phyloP scores from a whole-genome alignment of 2,888 invertebrate genomes.

The Chydorus sphaericus region DNA sequence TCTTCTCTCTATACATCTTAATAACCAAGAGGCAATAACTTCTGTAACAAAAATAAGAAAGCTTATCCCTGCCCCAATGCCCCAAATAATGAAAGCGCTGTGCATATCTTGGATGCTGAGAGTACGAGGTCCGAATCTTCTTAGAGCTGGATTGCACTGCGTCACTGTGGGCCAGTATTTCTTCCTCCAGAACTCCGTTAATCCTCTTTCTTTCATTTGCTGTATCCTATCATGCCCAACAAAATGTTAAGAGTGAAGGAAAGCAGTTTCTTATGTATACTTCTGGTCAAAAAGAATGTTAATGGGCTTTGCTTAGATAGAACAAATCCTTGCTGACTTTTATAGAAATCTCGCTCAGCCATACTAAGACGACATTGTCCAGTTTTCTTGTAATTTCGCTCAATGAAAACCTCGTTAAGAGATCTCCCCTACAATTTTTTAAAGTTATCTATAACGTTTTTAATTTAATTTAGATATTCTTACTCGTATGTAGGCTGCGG shows the following conservation, averaged over 20 bases:
- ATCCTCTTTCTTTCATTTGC: conserved; percentile 6
- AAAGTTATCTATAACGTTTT: not conserved
- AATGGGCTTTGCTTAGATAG: not conserved
- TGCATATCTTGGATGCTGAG: conserved; percentile 2
- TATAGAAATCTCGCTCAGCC: not conserved
- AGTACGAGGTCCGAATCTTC: not conserved
- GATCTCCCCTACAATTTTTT: not conserved
- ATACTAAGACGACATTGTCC: not conserved
- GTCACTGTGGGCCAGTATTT: not conserved
- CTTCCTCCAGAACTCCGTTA: conserved; percentile 1
- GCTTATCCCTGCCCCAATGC: not conserved
- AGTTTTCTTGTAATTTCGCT: not conserved
- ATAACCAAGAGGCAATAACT: too few relatives aligned
- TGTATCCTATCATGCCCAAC: not conserved
- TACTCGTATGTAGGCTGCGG: not conserved
- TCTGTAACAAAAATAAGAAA: not conserved
- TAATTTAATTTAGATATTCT: too few relatives aligned
- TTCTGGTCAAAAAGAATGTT: not conserved
- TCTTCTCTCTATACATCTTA: too few relatives aligned
- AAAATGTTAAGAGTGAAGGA: not conserved
- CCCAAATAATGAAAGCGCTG: conserved; percentile 9
- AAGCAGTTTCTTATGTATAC: not conserved
- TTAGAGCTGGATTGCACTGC: not conserved
- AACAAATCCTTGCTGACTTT: not conserved
- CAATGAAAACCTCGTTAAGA: not conserved